Percentiles rank a stretch among this genome's conserved stretches.
Conservation (phyloP, 2,888 invertebrate genomes). For the Atherix ibis region DNA sequence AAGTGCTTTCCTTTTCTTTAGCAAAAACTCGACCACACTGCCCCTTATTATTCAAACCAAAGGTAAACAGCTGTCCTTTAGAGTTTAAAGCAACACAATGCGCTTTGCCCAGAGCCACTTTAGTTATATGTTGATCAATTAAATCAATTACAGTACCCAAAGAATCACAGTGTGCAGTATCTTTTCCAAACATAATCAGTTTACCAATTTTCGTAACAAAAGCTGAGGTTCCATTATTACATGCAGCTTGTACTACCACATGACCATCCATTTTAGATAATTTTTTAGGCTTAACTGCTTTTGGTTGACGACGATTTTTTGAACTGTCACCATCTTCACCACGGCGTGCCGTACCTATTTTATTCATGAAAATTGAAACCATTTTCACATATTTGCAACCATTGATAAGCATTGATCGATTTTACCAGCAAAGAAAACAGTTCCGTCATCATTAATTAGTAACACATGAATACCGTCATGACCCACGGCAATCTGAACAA, state of each 20-base stretch:
- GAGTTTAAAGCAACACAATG: constrained; percentile 81
- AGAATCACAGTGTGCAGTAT: constrained; percentile 69
- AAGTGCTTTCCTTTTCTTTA: constrained; percentile 41
- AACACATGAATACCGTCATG: constrained; percentile 89
- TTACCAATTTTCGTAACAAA: constrained; percentile 81
- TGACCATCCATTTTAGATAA: constrained; percentile 81
- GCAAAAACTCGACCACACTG: constrained; percentile 86
- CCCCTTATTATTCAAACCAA: constrained; percentile 95
- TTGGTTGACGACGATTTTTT: constrained; percentile 67
- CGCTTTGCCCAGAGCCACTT: constrained; percentile 84
- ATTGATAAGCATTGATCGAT: no score
- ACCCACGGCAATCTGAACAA: constrained; percentile 69
- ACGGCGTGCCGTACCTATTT: constrained; percentile 70
- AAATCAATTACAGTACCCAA: constrained; percentile 58
- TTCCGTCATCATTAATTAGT: constrained; percentile 82
- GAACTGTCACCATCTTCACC: constrained; percentile 87
- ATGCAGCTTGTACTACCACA: constrained; percentile 66
- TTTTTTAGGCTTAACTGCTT: constrained; percentile 83
- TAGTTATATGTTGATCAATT: constrained; percentile 51
- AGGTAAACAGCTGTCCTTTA: constrained; percentile 83
- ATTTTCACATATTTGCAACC: no score
- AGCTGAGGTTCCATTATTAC: constrained; percentile 90
- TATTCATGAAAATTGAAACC: no score
- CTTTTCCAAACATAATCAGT: constrained; percentile 88
- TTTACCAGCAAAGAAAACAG: constrained; percentile 57